Conservation (phyloP, 2,113 vertebrate species). For the Penelope pileata region DNA sequence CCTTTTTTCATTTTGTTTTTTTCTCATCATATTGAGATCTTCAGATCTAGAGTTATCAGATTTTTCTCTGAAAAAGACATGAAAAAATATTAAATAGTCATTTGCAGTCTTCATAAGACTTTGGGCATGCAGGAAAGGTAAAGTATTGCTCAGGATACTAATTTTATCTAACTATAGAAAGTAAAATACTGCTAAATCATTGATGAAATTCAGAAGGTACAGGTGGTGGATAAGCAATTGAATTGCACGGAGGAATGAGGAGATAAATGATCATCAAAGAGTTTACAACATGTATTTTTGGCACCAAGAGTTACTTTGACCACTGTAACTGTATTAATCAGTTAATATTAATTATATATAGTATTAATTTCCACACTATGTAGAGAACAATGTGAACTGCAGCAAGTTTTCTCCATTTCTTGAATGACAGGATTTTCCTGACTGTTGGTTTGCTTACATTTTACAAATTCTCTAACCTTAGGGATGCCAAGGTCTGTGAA, state of each 20-base stretch:
- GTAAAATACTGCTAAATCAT: background rate
- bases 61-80: background rate
- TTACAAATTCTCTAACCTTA: background rate
- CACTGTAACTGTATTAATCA: slow-evolving; percentile 19
- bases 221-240: background rate
- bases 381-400: background rate
- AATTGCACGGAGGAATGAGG: background rate
- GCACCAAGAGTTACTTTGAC: slow-evolving; percentile 44
- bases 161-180: background rate
- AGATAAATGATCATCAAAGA: background rate
- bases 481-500: background rate
- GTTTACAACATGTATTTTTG: background rate
- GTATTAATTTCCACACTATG: slow-evolving; percentile 1
- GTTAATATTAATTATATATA: too few relatives aligned
- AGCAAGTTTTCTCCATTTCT: slow-evolving; percentile 14
- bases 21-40: background rate
- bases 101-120: background rate
- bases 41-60: background rate
- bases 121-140: background rate
- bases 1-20: background rate
- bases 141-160: background rate
- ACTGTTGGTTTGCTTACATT: slow-evolving; percentile 29
- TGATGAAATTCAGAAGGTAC: background rate
- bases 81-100: background rate
- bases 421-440: background rate